Base-by-base conservation (phyloP, 92 coral and sea anemone genomes). In the Metridium senile region DNA sequence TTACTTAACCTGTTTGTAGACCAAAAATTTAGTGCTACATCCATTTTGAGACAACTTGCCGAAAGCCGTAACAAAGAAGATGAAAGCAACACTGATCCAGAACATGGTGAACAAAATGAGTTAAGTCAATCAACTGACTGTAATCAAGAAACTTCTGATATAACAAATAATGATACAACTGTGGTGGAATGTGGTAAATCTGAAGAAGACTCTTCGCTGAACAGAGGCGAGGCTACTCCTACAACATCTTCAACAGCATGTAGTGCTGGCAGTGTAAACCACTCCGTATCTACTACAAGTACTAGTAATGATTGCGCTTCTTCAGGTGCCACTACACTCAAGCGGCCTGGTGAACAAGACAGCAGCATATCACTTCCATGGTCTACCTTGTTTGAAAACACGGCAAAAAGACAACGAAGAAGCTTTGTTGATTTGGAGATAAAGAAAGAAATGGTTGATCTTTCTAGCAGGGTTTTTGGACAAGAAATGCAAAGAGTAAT, bases 41-140 rank as follows among this genome's bases (percentile, higher is more conserved):
- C 91, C 51, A 86, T 87, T 76, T 58, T 91, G 29, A 89, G 82
- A 62, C 87, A 89, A 67, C 86, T 91, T 1, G 97, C 97, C 20
- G 83, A 79, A 56, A 74, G 80, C 65, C 87, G 79, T 69, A 26
- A 57, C 27, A 58, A 46, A 33, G 87, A 65, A 23, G 72, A 57
- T 25, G 70, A 10, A 16, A 33, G 21, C 11, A 61, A 79, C 56
- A 22, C 63, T 0, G 77, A 70, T 19, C 17, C 10, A 54, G 59
- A 54, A 54, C 9, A 29, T 68, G 57, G 33, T 39, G 30, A 68
- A 16, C 57, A 51, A 20, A 72, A 11, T 28, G 21, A 31, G 0
- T 29, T 20, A 27, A 20, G 28, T 13, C 45, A 30, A 3, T 28
- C 19, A 11, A 58, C 23, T 58, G 26, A 21, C 30, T 58, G 65